phyloP scores from a whole-genome alignment of 2,113 vertebrate genomes.

The Pholis gunnellus region DNA sequence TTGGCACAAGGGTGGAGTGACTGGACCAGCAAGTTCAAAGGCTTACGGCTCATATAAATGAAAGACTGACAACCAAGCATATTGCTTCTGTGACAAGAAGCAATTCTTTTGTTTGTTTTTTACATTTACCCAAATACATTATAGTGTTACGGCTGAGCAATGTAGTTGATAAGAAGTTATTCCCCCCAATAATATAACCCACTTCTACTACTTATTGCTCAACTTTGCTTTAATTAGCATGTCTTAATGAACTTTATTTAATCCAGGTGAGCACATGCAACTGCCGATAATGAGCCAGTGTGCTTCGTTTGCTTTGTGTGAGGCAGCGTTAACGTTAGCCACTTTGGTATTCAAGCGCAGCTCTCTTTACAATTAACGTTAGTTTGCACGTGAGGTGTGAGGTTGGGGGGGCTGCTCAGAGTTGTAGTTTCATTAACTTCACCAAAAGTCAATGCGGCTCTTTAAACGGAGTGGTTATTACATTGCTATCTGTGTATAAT shows the following conservation, averaged over 20 bases:
- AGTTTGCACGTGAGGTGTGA: neutral
- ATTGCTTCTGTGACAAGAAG: too few relatives aligned
- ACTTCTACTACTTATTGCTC: neutral
- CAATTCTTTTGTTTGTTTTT: neutral
- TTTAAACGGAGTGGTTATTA: constrained; percentile 48
- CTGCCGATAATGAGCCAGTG: constrained; percentile 10
- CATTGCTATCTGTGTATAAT: constrained; percentile 52
- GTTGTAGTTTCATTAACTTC: neutral
- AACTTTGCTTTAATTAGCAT: neutral
- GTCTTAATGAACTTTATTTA: neutral
- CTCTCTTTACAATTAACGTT: neutral
- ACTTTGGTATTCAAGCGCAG: constrained; percentile 39
- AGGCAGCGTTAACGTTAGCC: constrained; percentile 37
- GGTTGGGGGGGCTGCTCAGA: neutral
- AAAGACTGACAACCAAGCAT: neutral
- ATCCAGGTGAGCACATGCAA: constrained; percentile 28
- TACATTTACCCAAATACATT: neutral
- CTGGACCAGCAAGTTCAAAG: constrained; percentile 31
- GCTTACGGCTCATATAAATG: neutral
- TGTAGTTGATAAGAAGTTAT: neutral
- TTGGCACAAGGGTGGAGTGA: constrained; percentile 18
- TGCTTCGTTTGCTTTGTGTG: constrained; percentile 10
- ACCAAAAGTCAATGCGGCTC: neutral
- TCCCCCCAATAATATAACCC: neutral
- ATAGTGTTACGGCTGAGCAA: too few relatives aligned